Percentiles rank a stretch among this genome's conserved stretches.
phyloP scores from a whole-genome alignment of 2,797 vertebrate species.

The Aratinga solstitialis region DNA sequence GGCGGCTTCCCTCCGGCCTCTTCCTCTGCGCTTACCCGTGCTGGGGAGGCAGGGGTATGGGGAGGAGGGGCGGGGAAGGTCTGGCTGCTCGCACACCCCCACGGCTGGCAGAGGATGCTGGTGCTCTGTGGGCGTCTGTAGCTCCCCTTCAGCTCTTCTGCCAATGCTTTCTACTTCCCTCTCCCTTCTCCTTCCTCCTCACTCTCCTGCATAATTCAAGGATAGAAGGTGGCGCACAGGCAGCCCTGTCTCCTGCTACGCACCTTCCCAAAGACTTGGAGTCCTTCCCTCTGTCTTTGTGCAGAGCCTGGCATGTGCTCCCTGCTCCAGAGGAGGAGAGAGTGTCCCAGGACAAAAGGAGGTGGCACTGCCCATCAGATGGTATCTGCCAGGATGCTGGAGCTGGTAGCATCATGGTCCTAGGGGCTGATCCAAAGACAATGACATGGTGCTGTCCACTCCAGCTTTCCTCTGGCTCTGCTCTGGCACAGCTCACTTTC shows the following conservation, averaged over 20 bases:
- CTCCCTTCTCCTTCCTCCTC: neutral
- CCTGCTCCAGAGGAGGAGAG: neutral
- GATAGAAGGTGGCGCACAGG: neutral
- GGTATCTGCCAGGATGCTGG: neutral
- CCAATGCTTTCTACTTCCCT: neutral
- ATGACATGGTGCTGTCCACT: neutral
- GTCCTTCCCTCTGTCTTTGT: neutral
- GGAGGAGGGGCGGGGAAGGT: neutral
- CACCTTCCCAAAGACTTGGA: neutral
- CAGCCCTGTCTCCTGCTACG: neutral
- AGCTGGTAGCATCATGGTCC: rapidly evolving
- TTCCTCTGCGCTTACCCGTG: rapidly evolving
- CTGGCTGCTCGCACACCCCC: neutral
- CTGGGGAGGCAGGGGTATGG: neutral
- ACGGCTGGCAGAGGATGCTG: neutral
- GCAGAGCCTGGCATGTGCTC: rapidly evolving
- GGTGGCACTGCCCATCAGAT: neutral
- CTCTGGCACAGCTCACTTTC: neutral
- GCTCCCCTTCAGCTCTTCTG: neutral
- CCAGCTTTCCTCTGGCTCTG: neutral
- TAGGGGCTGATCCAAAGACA: neutral
- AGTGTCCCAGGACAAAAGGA: neutral
- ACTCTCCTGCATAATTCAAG: neutral
- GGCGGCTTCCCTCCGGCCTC: rapidly evolving
- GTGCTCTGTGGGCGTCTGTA: neutral